Evolutionary conservation across 64 coral and sea anemone genomes (phyloP), one percentile per base, ranked within the genome.

Genomic region (Hydrozoanthus tunicans): DNA sequence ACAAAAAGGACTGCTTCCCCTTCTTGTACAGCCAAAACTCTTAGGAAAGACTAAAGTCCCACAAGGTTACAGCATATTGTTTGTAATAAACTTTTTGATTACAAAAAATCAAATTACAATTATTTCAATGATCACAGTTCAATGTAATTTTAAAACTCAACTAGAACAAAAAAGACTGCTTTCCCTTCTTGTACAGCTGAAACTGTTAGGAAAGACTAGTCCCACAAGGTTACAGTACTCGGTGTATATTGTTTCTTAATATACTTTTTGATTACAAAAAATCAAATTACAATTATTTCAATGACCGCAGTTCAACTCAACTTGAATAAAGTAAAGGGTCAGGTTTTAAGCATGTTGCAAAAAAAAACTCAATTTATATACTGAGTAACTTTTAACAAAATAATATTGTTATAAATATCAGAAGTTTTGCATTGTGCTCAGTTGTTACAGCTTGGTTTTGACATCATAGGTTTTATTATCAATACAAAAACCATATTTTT

Each of bases 51-150:
- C 14, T 80, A 61, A 60, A 80, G 56, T 80, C 78, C 78, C 57
- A 80, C 78, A 80, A 80, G 56, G 78, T 80, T 61, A 80, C 56
- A 80, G 61, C 57, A 80, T 59, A 59, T 80, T 80, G 75, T 77
- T 56, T 77, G 43, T 77, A 77, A 6, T 61, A 80, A 56, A 80
- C 56, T 62, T 80, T 80, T 17, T 60, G 56, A 79, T 79, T 57
- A 79, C 53, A 79, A 79, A 79, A 79, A 79, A 79, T 79, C 77
- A 79, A 79, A 57, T 79, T 79, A 79, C 77, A n/a, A n/a, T n/a
- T n/a, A n/a, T 66, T 66, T 66, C 64, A 66, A 66, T 9, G 64
- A 66, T 66, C 64, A 9, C 5, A 80, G 57, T 80, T 80, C 20
- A 60, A 61, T 80, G 57, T 61, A 80, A 80, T 61, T 26, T 61